phyloP scores from a whole-genome alignment of 2,888 invertebrate genomes.

The Drosophila engyochracea region DNA sequence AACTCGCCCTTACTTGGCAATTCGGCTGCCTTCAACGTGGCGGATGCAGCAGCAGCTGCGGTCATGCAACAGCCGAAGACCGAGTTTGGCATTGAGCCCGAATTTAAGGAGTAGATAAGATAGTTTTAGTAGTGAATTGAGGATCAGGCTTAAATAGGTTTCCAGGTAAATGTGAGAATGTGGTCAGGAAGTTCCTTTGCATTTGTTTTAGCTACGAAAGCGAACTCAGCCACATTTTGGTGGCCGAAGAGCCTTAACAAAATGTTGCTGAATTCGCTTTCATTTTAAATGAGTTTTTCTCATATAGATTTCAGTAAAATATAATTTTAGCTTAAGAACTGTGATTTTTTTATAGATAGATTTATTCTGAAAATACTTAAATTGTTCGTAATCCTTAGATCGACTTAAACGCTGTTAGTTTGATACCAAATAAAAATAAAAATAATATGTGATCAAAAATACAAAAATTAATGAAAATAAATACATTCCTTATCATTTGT shows the following conservation, averaged over 20 bases:
- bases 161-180: constrained; percentile 13
- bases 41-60: constrained; percentile 71
- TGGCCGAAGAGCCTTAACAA: constrained; percentile 13
- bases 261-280: constrained; percentile 74
- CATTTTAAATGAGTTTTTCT: constrained; percentile 21
- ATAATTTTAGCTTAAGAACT: constrained; percentile 73
- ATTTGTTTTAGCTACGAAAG: constrained; percentile 46
- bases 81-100: constrained; percentile 71
- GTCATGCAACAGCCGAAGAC: constrained; percentile 63
- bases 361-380: constrained; percentile 16
- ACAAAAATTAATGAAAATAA: not conserved
- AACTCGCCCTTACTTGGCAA: constrained; percentile 67
- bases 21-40: constrained; percentile 67
- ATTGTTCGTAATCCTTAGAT: not conserved
- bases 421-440: constrained; percentile 36
- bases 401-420: constrained; percentile 25
- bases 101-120: constrained; percentile 69
- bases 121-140: constrained; percentile 17
- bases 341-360: constrained; percentile 54
- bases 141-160: constrained; percentile 34
- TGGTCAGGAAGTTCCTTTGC: constrained; percentile 29
- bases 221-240: constrained; percentile 65
- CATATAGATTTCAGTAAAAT: constrained; percentile 38
- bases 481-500: not conserved
- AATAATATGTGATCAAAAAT: constrained; percentile 32